Evolutionary conservation across 2,797 vertebrate species (phyloP).

Genomic region (Hyperoplus lanceolatus): DNA sequence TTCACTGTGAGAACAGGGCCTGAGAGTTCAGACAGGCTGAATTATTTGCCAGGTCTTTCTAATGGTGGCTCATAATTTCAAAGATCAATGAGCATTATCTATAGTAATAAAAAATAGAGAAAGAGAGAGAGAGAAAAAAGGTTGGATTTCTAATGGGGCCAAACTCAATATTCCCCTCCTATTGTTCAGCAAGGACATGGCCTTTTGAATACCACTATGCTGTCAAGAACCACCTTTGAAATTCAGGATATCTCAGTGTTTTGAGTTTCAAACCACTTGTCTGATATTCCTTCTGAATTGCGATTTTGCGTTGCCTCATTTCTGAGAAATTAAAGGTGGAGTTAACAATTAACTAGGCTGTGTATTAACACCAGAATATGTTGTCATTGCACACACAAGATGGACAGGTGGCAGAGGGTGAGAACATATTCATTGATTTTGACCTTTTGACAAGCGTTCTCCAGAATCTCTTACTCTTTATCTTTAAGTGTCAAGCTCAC

Average conservation of each 20-base stretch:
- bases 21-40: conserved; percentile 78
- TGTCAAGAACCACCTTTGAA: conserved; percentile 63
- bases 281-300: conserved; percentile 46
- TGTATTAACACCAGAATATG: too few species aligned
- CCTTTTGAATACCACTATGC: conserved; percentile 61
- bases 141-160: conserved; percentile 78
- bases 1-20: too few species aligned
- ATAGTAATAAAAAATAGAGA: conserved; percentile 63
- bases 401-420: too few species aligned
- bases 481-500: neutral
- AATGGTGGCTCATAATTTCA: conserved; percentile 86
- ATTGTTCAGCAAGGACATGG: conserved; percentile 80
- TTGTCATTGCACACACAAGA: too few species aligned
- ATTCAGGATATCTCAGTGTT: conserved; percentile 31
- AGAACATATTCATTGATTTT: too few species aligned
- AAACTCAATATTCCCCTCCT: conserved; percentile 82
- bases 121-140: conserved; percentile 39
- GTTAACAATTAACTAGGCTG: too few species aligned
- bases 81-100: conserved; percentile 87
- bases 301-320: conserved; percentile 36
- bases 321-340: conserved; percentile 9
- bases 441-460: too few species aligned
- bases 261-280: conserved; percentile 44
- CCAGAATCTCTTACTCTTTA: too few species aligned
- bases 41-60: conserved; percentile 76